Evolutionary conservation across 2,113 vertebrate genomes (phyloP), one percentile per base, ranked within the genome.

Genomic region (Lontra canadensis): DNA sequence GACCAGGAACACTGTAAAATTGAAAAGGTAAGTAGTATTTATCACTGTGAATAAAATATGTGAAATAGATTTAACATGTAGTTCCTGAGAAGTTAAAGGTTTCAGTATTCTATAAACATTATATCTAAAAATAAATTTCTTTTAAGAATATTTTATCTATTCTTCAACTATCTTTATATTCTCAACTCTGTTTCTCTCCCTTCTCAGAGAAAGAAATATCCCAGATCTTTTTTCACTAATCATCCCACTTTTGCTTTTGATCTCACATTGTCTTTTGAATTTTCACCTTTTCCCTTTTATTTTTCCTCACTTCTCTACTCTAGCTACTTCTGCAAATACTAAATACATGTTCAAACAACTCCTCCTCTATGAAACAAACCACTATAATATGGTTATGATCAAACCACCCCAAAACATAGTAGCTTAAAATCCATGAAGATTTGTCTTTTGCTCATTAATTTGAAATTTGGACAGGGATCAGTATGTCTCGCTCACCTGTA

Each of bases 21-120:
- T 97, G 87, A 96, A 97, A 96, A 97, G 94, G 94, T 97, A 97
- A 96, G 94, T 96, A 95, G 94, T 96, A 97, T 97, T 97, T 94
- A 96, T 97, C 97, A 98, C 59, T 42, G 10, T 96, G 88, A 86
- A 95, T 94, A 90, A 97, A 97, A 84, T 92, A 84, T 61, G 25
- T 67, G 42, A 97, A 97, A 96, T 85, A 92, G 76, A 96, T 95
- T 87, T 95, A 93, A 95, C 59, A 92, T 13, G n/a, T 7, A 78
- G 31, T 89, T 97, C 90, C 49, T 90, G 78, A 94, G 91, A 94
- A 93, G 73, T 59, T 78, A 92, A 94, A 93, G 47, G 42, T 96
- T 95, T 91, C 76, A 78, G 12, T 80, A 29, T 94, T 81, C n/a
- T 36, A 52, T 89, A 96, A 80, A 90, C 36, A 26, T 87, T 90